Base-by-base conservation (phyloP, 2,888 invertebrate species). In the Aricia artaxerxes region DNA sequence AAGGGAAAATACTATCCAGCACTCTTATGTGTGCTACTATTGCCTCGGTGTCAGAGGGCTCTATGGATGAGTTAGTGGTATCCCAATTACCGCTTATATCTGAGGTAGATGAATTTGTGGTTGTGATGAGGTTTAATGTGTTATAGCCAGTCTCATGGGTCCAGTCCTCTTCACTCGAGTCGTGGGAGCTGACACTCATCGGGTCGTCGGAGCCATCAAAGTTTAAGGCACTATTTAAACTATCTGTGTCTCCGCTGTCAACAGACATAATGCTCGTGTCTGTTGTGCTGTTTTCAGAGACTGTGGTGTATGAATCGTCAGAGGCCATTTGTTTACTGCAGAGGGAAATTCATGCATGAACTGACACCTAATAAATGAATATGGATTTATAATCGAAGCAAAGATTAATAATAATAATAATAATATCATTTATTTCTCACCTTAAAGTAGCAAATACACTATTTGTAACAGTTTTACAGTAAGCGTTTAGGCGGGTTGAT, bases 241-340 rank as follows among this genome's bases (percentile, higher is more conserved):
- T 44, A 11, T 75, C 75, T 49, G 75, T 69, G 35, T 81, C 77
- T 57, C 79, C 81, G 72, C 49, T 79, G 4, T 81, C 82, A 2
- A 81, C 69, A 31, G 81, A 80, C 0, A 84, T 5, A 1, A 92
- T 86, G 72, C 91, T 92, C 0, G 92, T 92, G 78, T 93, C 93
- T 0, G 89, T 84, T 0, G 93, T 93, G 13, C 86, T 91, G 78
- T 89, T 82, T 80, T 90, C 92, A 0, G 91, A 91, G 78, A 91
- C 81, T 0, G 93, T 92, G 1, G 81, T 84, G 84, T 87, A 92
- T 0, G 87, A 87, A 2, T 88, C 87, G 16, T 83, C 77, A 38
- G 81, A 76, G 72, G 38, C 81, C 60, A 80, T 80, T 9, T 44
- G 35, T 72, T 75, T 78, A 77, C 44, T 53, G 61, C 35, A 35